Conservation (phyloP, 2,797 vertebrate species). For the Thaleichthys pacificus region DNA sequence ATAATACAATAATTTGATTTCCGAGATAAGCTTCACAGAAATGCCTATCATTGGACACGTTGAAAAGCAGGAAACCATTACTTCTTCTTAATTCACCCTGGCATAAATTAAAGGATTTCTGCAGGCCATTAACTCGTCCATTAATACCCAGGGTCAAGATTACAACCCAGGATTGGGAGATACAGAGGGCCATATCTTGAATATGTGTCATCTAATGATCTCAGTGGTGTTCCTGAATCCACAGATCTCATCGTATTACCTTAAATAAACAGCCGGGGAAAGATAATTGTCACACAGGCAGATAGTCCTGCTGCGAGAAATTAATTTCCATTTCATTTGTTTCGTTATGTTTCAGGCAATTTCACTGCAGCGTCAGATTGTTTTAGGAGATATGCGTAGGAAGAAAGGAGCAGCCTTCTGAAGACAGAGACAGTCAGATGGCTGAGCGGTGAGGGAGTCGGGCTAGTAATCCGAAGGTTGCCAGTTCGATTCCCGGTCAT, state of each 20-base stretch:
- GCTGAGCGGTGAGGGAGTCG: no score
- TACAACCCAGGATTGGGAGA: constrained; percentile 79
- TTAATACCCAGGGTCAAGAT: constrained; percentile 82
- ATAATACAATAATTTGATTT: constrained; percentile 84
- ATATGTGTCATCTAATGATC: constrained; percentile 75
- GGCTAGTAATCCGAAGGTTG: no score
- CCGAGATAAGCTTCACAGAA: constrained; percentile 79
- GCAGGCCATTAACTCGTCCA: constrained; percentile 82
- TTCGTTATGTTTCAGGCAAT: constrained; percentile 78
- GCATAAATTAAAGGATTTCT: constrained; percentile 84
- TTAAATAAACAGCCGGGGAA: constrained; percentile 73
- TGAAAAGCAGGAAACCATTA: constrained; percentile 84
- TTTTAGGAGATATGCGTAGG: constrained; percentile 71
- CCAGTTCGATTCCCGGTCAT: no score
- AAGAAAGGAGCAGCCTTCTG: constrained; percentile 43
- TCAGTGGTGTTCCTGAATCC: constrained; percentile 67
- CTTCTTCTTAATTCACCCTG: constrained; percentile 80
- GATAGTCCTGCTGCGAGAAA: constrained; percentile 73
- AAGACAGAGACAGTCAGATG: no score
- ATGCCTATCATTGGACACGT: constrained; percentile 77
- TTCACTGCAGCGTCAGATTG: constrained; percentile 67
- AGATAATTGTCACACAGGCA: constrained; percentile 70
- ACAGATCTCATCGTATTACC: constrained; percentile 72
- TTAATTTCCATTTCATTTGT: constrained; percentile 79
- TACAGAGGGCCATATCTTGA: constrained; percentile 77